Conservation (phyloP, 2,797 vertebrate genomes). For the Psittacula derbiana region DNA sequence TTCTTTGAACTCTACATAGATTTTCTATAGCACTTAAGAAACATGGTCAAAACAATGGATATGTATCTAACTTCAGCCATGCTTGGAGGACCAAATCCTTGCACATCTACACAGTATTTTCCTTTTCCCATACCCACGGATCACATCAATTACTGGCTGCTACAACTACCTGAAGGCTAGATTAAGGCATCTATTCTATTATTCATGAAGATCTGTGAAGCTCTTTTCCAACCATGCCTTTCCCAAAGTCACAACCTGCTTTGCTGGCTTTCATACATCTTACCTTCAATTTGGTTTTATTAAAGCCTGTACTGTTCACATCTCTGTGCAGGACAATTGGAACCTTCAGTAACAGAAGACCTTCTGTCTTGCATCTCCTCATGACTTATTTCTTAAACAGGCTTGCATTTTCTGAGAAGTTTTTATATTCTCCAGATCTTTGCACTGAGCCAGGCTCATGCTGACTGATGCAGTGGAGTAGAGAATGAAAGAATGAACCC, state of each 20-base stretch:
- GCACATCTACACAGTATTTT: neutral
- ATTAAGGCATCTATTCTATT: neutral
- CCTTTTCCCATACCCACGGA: neutral
- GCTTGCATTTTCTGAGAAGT: neutral
- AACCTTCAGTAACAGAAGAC: neutral
- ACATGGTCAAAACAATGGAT: neutral
- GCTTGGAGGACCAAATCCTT: neutral
- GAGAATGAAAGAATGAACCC: neutral
- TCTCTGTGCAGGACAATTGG: neutral
- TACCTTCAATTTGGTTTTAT: neutral
- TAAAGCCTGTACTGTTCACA: neutral
- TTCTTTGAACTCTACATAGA: neutral
- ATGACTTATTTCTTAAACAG: neutral
- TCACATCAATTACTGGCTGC: neutral
- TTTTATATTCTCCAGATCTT: neutral
- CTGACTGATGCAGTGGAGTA: neutral
- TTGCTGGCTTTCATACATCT: neutral
- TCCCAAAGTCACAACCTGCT: neutral
- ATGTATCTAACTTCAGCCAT: neutral
- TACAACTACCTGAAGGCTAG: neutral
- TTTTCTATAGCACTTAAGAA: neutral
- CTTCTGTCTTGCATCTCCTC: neutral
- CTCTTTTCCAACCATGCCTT: neutral
- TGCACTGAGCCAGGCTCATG: neutral
- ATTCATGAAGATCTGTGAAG: neutral